Conservation (phyloP, 2,113 vertebrate species). For the Raja brachyura region DNA sequence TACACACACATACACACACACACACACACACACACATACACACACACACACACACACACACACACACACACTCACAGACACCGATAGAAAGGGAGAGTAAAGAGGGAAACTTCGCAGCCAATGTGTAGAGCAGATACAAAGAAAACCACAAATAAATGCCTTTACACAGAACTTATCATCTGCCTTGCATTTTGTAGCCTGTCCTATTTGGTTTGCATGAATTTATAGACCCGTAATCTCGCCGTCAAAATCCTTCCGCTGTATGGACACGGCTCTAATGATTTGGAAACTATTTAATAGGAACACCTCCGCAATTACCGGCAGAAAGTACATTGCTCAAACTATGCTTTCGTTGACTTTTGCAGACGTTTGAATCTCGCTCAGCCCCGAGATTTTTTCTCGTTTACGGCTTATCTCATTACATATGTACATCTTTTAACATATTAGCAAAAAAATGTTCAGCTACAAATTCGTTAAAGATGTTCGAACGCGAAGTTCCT, state of each 20-base stretch:
- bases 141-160: not conserved
- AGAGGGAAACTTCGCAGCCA: not conserved
- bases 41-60: not conserved
- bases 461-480: constrained; percentile 30
- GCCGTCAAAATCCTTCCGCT: not conserved
- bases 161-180: not conserved
- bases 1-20: not conserved
- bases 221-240: constrained; percentile 22
- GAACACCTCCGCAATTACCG: not conserved
- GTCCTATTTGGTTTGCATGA: not conserved
- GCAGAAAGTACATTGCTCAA: not conserved
- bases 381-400: not conserved
- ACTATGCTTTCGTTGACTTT: not conserved
- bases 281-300: not conserved
- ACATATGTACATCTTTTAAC: not conserved
- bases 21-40: not conserved
- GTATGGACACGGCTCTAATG: not conserved
- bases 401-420: not conserved
- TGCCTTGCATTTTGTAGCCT: constrained; percentile 4
- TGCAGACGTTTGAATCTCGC: not conserved
- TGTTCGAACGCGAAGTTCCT: not conserved
- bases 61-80: not conserved
- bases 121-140: not conserved
- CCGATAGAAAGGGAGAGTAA: not conserved
- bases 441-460: not conserved